Evolutionary conservation across 2,113 vertebrate species (phyloP), one percentile per base, ranked within the genome.

Genomic region (Recurvirostra avosetta): DNA sequence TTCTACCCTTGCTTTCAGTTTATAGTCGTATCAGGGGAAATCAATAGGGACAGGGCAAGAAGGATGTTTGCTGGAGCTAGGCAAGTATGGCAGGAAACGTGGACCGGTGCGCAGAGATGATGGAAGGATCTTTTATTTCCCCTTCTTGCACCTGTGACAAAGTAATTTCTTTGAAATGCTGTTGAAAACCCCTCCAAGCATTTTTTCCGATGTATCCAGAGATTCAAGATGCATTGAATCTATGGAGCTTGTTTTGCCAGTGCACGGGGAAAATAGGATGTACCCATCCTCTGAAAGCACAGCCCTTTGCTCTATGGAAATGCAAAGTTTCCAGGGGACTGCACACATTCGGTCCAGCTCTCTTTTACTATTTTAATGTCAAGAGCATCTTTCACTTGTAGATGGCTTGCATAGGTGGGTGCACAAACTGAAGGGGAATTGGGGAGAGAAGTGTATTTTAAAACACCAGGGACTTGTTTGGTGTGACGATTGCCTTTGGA

Each of bases 341-440:
- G 0, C 26, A 5, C 1, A 27, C 6, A 0, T 20, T 66, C 2
- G 25, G n/a, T 41, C 74, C 74, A 47, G 27, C 50, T 52, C 27
- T 59, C 52, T 40, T 34, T 22, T 7, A 1, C 63, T 53, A 2
- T 58, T 68, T 32, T 32, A 6, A 3, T 16, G 36, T 13, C 71
- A 23, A 6, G 53, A 55, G 70, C 67, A 40, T 38, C 73, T 83
- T 76, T 41, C 61, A 3, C 55, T 38, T 21, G 67, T 2, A 16
- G 65, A 0, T 12, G 1, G 41, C 49, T 38, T 17, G 34, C 3
- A 3, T 27, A 14, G 14, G 43, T 38, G 34, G 70, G 27, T 26
- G 36, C 89, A 41, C 76, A 43, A n/a, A 9, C 52, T 5, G 47
- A 21, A 49, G 52, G 43, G 68, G 8, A 3, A 0, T 34, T 9